Percentiles rank a stretch among this genome's conserved stretches.
These are phyloP conservation scores for Cheiracanthium punctorium DNA, from an alignment of 2,888 invertebrate species.

Conservation along the genomic window DNA sequence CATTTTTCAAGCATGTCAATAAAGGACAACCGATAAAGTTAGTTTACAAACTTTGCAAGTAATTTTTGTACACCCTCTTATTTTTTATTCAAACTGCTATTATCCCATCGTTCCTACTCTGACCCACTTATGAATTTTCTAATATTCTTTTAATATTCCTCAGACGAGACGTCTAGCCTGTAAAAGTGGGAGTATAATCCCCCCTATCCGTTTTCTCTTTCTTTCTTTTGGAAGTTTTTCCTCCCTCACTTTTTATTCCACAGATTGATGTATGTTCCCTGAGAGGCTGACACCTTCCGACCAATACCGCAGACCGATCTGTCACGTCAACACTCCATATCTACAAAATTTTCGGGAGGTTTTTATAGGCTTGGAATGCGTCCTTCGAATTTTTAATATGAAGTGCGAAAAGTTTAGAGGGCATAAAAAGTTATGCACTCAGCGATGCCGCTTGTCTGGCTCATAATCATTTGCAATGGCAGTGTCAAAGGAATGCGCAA, in stretches of 20 bases:
- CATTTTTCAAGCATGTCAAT: no score
- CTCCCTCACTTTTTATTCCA: background rate
- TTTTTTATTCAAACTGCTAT: no score
- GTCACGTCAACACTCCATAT: slow-evolving; percentile 4
- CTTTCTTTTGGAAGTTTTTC: background rate
- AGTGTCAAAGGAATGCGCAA: no score
- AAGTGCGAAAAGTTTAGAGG: background rate
- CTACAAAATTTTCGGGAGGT: background rate
- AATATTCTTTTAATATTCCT: no score
- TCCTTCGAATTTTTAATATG: slow-evolving; percentile 6
- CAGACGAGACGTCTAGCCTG: background rate
- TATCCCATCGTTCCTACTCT: no score
- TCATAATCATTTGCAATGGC: background rate
- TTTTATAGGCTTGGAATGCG: background rate
- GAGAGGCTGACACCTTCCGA: background rate
- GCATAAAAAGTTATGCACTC: background rate
- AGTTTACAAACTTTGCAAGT: no score
- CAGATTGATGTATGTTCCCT: background rate
- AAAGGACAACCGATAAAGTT: no score
- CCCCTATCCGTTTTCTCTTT: background rate
- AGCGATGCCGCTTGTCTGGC: background rate
- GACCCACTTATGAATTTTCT: no score
- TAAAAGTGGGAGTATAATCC: background rate
- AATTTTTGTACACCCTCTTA: no score
- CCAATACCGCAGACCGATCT: slow-evolving; percentile 7